Base-by-base conservation (phyloP, 2,113 vertebrate species). In the Planiliza haematocheilus region DNA sequence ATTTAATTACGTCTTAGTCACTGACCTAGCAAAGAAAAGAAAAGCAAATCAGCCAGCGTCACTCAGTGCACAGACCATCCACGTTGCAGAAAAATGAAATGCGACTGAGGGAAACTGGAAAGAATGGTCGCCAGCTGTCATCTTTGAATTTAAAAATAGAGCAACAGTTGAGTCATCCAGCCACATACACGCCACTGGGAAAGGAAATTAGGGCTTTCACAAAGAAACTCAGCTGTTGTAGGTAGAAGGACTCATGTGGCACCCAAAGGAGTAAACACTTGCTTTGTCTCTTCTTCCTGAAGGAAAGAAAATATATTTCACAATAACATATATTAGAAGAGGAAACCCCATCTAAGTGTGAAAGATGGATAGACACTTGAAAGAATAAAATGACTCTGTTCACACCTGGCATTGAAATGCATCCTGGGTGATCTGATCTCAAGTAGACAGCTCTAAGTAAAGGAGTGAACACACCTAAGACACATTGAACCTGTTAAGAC, bases 1-100 rank as follows among this genome's bases (percentile, higher is more conserved):
- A 82, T 73, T 84, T 74, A 77, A 74, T 79, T 60, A 63, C 59
- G 52, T 46, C 58, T 87, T 60, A 85, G 62, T 89, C 78, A 84
- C 64, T 77, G 75, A 88, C 79, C 86, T 59, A 60, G 58, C 43
- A 86, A 70, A 68, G 36, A 51, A 66, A 13, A 65, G 36, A 36
- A 18, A n/a, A 18, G 10, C 20, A 60, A 52, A 64, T 41, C 70
- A 39, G 50, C 39, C 74, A 41, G 38, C 11, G 41, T 63, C 50
- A 17, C 8, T 52, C 12, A 10, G 17, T 71, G 49, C 14, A 55
- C 21, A 70, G 45, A 7, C 21, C 37, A 59, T 51, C 37, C 51
- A 64, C 17, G 17, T 30, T 6, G 38, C 20, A 62, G n/a, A 45
- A 61, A 72, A 56, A 70, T 65, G 1, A 77, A 62, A 67, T 20